Base-by-base conservation (phyloP, 2,888 invertebrate species). In the Spialia ferax region DNA sequence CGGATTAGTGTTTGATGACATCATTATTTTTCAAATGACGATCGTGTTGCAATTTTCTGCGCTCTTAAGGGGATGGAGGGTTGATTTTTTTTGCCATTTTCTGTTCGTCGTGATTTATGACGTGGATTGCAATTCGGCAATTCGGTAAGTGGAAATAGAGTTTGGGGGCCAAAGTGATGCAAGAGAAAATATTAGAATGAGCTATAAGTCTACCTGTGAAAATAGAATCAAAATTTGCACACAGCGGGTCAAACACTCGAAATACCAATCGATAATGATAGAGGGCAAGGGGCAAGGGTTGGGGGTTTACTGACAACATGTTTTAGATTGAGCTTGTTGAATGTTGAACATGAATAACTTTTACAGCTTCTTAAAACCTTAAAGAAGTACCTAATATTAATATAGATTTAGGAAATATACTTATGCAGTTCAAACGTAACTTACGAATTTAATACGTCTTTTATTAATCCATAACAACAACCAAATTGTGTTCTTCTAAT, bases 1-100 rank as follows among this genome's bases (percentile, higher is more conserved):
- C 77, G 89, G 92, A 93, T 93, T 93, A 93, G 93, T 90, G 91
- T 93, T 93, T 93, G 93, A 93, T 93, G 93, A 93, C 91, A 85
- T 93, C 93, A 93, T 93, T 93, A 93, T 92, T 92, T 89, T 86
- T 82, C 86, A 84, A 89, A 93, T 89, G 89, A 89, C 87, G 84
- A 89, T 92, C 89, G 86, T 85, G 89, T 92, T 83, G 88, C 91
- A 85, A 89, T 90, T 89, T 84, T 85, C 82, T 82, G 75, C 74
- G 79, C 85, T 80, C 85, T 79, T 77, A 72, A 61, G 76, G 86
- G 86, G 85, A 81, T 73, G 71, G 72, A 54, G 79, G 81, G 83
- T 76, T 76, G 74, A 74, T 76, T 75, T 64, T 77, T 73, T 80
- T 81, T 79, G 80, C 68, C 69, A 72, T 79, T 75, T 74, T 73